These are phyloP conservation scores for Aphyosemion australe DNA, from an alignment of 2,113 vertebrate species.

Conservation along the genomic window DNA sequence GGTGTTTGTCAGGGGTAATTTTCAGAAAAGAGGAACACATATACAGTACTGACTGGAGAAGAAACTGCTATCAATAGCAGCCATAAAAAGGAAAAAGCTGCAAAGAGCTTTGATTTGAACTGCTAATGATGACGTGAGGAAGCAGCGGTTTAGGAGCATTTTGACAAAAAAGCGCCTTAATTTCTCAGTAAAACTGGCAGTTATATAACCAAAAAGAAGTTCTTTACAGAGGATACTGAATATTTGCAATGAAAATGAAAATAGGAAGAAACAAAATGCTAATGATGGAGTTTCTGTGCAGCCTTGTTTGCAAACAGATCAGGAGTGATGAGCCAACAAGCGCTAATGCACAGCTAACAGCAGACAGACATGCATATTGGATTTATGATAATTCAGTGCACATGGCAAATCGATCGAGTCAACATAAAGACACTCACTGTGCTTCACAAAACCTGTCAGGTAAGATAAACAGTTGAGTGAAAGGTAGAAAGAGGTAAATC, in stretches of 20 bases:
- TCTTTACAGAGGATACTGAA: neutral
- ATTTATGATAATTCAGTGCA: constrained; percentile 55
- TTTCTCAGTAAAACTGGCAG: constrained; percentile 7
- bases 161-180: constrained; percentile 6
- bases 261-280: constrained; percentile 4
- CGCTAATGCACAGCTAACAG: constrained; percentile 37
- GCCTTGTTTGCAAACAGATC: constrained; percentile 27
- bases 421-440: constrained; percentile 24
- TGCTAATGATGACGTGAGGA: constrained; percentile 36
- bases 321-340: constrained; percentile 26
- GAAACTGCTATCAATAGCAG: constrained; percentile 46
- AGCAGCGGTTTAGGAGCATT: constrained; percentile 27
- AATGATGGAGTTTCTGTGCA: neutral
- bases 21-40: constrained; percentile 11
- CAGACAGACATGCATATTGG: constrained; percentile 46
- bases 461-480: constrained; percentile 2
- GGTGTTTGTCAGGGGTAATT: constrained; percentile 45
- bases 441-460: constrained; percentile 8
- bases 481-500: too few species aligned
- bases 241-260: neutral
- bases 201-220: constrained; percentile 9
- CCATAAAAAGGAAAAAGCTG: constrained; percentile 7
- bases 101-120: constrained; percentile 36
- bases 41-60: constrained; percentile 19
- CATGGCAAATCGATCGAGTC: constrained; percentile 49